A percentile compares a stretch with the other conserved stretches of the same genome.
Evolutionary conservation across 2,797 vertebrate species (phyloP).

Genomic region (Silurus lanzhouensis): DNA sequence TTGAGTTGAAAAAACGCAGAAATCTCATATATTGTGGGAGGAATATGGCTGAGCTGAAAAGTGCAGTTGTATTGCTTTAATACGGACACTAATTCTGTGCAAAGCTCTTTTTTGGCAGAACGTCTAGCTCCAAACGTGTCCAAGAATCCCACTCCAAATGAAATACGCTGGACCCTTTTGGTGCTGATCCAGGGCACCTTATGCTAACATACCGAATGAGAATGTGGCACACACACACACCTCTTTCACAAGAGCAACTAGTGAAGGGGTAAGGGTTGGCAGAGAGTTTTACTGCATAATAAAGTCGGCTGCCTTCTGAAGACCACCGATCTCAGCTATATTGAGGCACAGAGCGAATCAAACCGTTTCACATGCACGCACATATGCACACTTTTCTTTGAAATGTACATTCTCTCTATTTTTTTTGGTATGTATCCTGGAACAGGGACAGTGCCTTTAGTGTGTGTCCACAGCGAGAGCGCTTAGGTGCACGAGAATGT

Average conservation of each 20-base stretch:
- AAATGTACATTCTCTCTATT: conserved; percentile 40
- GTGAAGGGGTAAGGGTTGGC: conserved; percentile 63
- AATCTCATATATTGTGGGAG: neutral
- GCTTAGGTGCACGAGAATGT: conserved; percentile 33
- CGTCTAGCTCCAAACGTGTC: conserved; percentile 33
- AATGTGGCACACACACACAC: conserved; percentile 48
- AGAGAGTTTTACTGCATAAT: conserved; percentile 67
- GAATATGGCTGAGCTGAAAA: neutral
- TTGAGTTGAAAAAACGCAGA: neutral
- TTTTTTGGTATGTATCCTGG: conserved; percentile 42
- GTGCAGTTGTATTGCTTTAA: conserved; percentile 12
- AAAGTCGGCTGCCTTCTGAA: conserved; percentile 66
- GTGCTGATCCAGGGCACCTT: conserved; percentile 59
- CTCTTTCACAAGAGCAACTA: conserved; percentile 56
- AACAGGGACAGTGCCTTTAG: conserved; percentile 44
- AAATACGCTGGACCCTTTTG: conserved; percentile 67
- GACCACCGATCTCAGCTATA: conserved; percentile 48
- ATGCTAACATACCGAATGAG: conserved; percentile 45
- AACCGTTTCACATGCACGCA: neutral
- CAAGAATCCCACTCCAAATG: conserved; percentile 78
- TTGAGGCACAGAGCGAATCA: conserved; percentile 22
- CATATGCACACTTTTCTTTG: conserved; percentile 36
- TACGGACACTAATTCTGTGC: conserved; percentile 1
- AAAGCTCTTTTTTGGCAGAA: conserved; percentile 26
- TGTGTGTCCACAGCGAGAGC: conserved; percentile 50